Conservation (phyloP, 2,888 invertebrate genomes). For the Pristionchus exspectatus region DNA sequence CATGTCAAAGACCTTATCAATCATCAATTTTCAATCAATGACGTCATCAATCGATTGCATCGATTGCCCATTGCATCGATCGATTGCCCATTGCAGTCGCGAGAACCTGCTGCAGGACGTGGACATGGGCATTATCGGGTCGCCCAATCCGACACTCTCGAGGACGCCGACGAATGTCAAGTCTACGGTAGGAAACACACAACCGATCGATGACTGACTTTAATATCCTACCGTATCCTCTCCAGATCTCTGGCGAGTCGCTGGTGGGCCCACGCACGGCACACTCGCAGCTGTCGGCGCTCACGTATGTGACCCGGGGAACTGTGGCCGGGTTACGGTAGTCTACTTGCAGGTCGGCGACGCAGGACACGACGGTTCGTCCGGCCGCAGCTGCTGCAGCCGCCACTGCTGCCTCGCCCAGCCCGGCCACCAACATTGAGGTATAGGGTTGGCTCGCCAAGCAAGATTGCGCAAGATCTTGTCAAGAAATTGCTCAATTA, state of each 20-base stretch:
- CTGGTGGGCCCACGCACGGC: slow-evolving; percentile 27
- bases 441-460: too few relatives aligned
- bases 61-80: background rate
- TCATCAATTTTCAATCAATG: too few relatives aligned
- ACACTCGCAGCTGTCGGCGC: background rate
- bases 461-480: too few relatives aligned
- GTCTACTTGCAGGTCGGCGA: slow-evolving; percentile 1
- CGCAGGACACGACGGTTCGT: background rate
- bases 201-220: background rate
- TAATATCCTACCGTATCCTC: background rate
- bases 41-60: background rate
- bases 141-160: slow-evolving; percentile 45
- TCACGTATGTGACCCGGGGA: slow-evolving; percentile 21
- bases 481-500: background rate
- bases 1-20: too few relatives aligned
- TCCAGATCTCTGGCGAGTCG: slow-evolving; percentile 29
- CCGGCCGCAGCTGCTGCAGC: background rate
- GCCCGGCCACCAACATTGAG: background rate
- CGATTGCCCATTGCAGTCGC: background rate
- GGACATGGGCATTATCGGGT: slow-evolving; percentile 26
- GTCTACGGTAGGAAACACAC: background rate
- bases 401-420: background rate
- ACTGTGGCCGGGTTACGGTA: background rate
- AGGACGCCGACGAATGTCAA: slow-evolving; percentile 11
- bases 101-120: slow-evolving; percentile 25